Evolutionary conservation across 37 sponge, comb jelly and placozoan genomes (phyloP), one percentile per base, ranked within the genome.

Genomic region (Diacarnus erythraeanus): DNA sequence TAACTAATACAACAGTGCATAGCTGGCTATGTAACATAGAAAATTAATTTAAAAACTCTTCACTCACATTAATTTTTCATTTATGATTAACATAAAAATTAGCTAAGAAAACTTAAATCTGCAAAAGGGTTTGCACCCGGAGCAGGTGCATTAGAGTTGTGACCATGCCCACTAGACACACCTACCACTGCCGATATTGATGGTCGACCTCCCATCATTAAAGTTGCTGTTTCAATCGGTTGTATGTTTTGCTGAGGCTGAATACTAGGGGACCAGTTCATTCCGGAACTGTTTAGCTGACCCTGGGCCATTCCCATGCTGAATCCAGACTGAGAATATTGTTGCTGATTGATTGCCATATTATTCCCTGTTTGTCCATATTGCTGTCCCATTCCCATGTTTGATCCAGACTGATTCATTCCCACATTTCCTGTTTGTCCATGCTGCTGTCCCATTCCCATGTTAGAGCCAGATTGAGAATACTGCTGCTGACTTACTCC

Each of bases 81-180:
- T n/a, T 9, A 64, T 9, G 6, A 64, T 23, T 26, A 23, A 64
- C 8, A 64, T 8, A 10, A 9, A 8, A 21, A 37, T 71, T 36
- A 71, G 41, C 71, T 54, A 26, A 79, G 57, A 68, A 79, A 79
- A 34, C 67, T 74, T 64, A 83, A 75, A 40, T 83, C 66, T 29
- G 83, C 83, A 75, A 83, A 83, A 34, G 83, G 83, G 67, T 83
- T 83, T 30, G 74, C 83, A 35, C 81, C 72, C 70, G 72, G 81
- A 57, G 81, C 82, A 57, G 58, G 82, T 23, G 57, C 18, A 23
- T 70, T 25, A 2, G 17, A 34, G 25, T 43, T 25, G 26, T 56
- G 12, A 15, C 21, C 31, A 61, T 56, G 12, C 25, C 21, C 31
- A 61, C 29, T 61, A 25, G 25, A 5, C 21, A 61, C 20, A 23